Conservation (phyloP, 2,797 vertebrate genomes). For the Macroramphosus scolopax region DNA sequence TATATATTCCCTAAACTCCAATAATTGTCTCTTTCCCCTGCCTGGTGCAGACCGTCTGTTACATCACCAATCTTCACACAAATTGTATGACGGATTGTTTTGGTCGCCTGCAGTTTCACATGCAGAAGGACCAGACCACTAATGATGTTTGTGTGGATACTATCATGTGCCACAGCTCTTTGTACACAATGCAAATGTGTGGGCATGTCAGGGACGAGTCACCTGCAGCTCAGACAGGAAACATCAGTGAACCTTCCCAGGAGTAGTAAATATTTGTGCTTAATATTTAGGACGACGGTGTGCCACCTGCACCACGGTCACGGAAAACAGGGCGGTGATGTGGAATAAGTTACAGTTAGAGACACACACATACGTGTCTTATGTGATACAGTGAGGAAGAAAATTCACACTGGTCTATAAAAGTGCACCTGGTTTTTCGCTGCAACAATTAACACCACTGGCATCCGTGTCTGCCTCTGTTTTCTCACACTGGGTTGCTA, state of each 20-base stretch:
- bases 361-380: slow-evolving; percentile 2
- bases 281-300: no score
- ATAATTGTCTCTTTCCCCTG: no score
- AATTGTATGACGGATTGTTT: no score
- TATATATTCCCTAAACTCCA: no score
- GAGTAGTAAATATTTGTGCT: slow-evolving; percentile 49
- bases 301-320: no score
- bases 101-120: no score
- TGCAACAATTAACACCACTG: no score
- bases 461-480: slow-evolving; percentile 7
- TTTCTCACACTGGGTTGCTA: slow-evolving; percentile 12
- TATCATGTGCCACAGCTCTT: neutral
- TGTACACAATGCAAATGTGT: slow-evolving; percentile 6
- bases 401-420: slow-evolving; percentile 24
- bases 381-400: slow-evolving; percentile 18
- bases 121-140: no score
- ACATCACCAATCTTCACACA: no score
- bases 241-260: neutral
- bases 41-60: no score
- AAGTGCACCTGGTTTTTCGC: slow-evolving; percentile 42
- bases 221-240: slow-evolving; percentile 15
- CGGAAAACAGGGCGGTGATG: slow-evolving; percentile 6
- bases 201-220: slow-evolving; percentile 5
- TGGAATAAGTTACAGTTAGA: slow-evolving; percentile 14
- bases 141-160: no score